phyloP scores from a whole-genome alignment of 2,797 vertebrate species.

The Mus spretus region DNA sequence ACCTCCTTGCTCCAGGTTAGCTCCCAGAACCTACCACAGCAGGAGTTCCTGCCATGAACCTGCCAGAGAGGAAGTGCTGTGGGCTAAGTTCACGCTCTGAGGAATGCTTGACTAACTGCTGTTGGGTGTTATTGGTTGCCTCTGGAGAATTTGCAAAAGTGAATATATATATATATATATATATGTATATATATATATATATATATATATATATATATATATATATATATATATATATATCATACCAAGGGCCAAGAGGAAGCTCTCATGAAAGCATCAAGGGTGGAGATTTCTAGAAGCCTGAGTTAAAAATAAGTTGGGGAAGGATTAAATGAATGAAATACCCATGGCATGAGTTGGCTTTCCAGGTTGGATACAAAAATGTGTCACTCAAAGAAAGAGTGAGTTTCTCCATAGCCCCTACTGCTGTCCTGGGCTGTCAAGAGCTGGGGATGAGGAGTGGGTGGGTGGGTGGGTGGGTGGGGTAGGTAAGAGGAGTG shows the following conservation, averaged over 20 bases:
- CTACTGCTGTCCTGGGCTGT: not conserved
- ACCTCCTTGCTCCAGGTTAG: rapidly evolving
- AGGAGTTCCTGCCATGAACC: not conserved
- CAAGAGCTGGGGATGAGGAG: not conserved
- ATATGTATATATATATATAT: no score
- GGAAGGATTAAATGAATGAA: not conserved
- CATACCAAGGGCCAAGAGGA: not conserved
- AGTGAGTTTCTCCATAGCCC: rapidly evolving
- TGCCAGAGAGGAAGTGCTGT: rapidly evolving
- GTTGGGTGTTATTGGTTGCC: not conserved
- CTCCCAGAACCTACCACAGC: not conserved
- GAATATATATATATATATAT: no score
- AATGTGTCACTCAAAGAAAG: rapidly evolving
- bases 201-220: no score
- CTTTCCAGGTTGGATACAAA: not conserved
- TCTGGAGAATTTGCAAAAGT: not conserved
- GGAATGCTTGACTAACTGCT: not conserved
- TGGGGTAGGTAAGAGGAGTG: no score
- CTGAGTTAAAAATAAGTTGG: not conserved
- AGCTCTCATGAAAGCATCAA: not conserved
- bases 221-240: no score
- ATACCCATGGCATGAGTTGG: rapidly evolving
- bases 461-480: rapidly evolving
- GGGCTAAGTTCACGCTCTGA: rapidly evolving
- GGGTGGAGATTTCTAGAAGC: not conserved